Conservation (phyloP, 2,888 invertebrate species). For the Chironomus riparius region DNA sequence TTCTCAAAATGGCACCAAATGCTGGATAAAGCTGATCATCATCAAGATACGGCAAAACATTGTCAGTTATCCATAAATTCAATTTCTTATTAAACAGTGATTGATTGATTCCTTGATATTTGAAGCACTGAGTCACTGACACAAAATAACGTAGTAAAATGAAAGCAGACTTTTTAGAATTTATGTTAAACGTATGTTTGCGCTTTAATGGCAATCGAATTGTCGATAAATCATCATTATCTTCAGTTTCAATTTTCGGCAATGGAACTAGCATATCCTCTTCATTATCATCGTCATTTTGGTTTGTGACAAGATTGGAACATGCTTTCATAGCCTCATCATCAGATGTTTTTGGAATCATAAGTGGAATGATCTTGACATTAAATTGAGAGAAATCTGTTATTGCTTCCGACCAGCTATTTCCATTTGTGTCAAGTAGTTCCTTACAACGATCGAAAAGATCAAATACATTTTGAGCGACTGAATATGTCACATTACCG, state of each 20-base stretch:
- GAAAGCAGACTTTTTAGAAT: slow-evolving; percentile 34
- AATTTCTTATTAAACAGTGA: slow-evolving; percentile 35
- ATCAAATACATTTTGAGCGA: slow-evolving; percentile 33
- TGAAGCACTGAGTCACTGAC: slow-evolving; percentile 36
- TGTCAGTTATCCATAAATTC: slow-evolving; percentile 36
- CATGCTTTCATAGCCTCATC: slow-evolving; percentile 31
- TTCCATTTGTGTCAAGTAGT: slow-evolving; percentile 40
- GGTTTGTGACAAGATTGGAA: slow-evolving; percentile 33
- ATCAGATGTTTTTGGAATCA: slow-evolving; percentile 23
- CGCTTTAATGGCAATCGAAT: slow-evolving; percentile 38
- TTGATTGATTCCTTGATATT: slow-evolving; percentile 34
- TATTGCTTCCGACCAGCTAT: slow-evolving; percentile 36
- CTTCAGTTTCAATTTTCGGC: slow-evolving; percentile 35
- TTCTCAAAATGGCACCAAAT: slow-evolving; percentile 36
- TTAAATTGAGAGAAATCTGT: slow-evolving; percentile 33
- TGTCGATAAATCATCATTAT: slow-evolving; percentile 33
- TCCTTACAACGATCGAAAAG: slow-evolving; percentile 35
- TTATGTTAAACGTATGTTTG: slow-evolving; percentile 37
- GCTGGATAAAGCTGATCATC: slow-evolving; percentile 40
- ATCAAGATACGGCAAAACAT: slow-evolving; percentile 35
- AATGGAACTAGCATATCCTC: slow-evolving; percentile 37
- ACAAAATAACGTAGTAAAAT: slow-evolving; percentile 38
- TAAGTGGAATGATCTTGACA: slow-evolving; percentile 32
- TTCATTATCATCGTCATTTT: slow-evolving; percentile 31
- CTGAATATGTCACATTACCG: slow-evolving; percentile 34